Base-by-base conservation (phyloP, 2,797 vertebrate species). In the Echeneis naucrates region DNA sequence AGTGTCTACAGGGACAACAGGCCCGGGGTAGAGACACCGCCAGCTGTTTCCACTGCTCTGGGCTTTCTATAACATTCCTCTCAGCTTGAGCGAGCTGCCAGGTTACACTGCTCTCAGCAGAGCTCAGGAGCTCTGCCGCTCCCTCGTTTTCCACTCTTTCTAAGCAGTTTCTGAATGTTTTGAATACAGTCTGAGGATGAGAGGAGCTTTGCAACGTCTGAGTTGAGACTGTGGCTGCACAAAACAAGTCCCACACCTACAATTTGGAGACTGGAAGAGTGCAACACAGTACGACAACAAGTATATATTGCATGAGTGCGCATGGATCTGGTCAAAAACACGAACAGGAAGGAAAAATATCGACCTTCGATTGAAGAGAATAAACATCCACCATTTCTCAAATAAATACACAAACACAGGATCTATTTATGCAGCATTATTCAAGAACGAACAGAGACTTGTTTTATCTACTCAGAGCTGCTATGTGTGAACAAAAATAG, bases 21-120 rank as follows among this genome's bases (percentile, higher is more conserved):
- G 57, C 65, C 57, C 52, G 17, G 75, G 77, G 81, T 68, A 67
- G 70, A 87, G 75, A 80, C 81, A 73, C 83, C 61, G 58, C 83
- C 87, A 86, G 88, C 89, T 91, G 90, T 84, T 90, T 85, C 68
- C 80, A 63, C 53, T 30, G 76, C 82, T 90, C 75, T 83, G 82
- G 80, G 86, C 85, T 84, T 84, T 81, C 83, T 65, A 48, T 84
- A 87, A 87, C 85, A 86, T 86, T 85, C 80, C 91, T 84, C 77
- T 81, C 60, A 89, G 88, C 89, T 78, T 68, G 76, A 87, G 72
- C 77, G 58, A 88, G 83, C 85, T 86, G 80, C 87, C 83, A 88
- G 86, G 89, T 88, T 89, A 91, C 85, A 84, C 80, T 27, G 70
- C 77, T 88, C 72, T 80, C 66, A 14, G 68, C 56, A 70, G 74